Evolutionary conservation across 2,888 invertebrate genomes (phyloP).

Genomic region (Carabus problematicus): DNA sequence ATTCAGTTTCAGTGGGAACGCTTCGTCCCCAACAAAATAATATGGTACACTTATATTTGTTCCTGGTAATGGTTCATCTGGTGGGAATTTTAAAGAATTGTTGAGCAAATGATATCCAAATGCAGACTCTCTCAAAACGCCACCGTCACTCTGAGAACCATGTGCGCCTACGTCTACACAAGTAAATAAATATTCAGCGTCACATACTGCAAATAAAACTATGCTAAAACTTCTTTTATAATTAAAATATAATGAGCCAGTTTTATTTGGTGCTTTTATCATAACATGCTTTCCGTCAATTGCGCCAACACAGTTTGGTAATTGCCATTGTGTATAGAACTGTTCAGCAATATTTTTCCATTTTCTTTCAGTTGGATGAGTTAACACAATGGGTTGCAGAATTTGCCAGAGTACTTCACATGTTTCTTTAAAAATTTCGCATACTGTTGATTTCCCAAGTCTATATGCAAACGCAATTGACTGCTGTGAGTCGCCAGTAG

Average conservation of each 20-base stretch:
- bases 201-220: too few species aligned
- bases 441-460: too few species aligned
- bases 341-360: too few species aligned
- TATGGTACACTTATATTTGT: slow-evolving; percentile 46
- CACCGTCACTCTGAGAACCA: slow-evolving; percentile 47
- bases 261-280: slow-evolving; percentile 11
- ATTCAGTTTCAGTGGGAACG: slow-evolving; percentile 46
- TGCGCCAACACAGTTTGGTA: slow-evolving; percentile 3
- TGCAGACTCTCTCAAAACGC: slow-evolving; percentile 39
- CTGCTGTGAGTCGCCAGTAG: too few species aligned
- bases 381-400: too few species aligned
- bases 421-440: too few species aligned
- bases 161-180: slow-evolving; percentile 46
- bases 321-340: slow-evolving; percentile 44
- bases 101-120: slow-evolving; percentile 42
- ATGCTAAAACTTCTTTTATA: slow-evolving; percentile 8
- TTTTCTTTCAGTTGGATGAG: too few species aligned
- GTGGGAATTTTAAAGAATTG: slow-evolving; percentile 45
- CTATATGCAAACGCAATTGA: too few species aligned
- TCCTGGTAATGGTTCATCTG: slow-evolving; percentile 46
- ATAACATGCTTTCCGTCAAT: slow-evolving; percentile 8
- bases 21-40: slow-evolving; percentile 49
- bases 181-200: slow-evolving; percentile 21
- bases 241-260: slow-evolving; percentile 1
- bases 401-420: too few species aligned